Percentiles rank a stretch among this genome's conserved stretches.
Conservation (phyloP, 2,113 vertebrate genomes). For the Fregetta grallaria region DNA sequence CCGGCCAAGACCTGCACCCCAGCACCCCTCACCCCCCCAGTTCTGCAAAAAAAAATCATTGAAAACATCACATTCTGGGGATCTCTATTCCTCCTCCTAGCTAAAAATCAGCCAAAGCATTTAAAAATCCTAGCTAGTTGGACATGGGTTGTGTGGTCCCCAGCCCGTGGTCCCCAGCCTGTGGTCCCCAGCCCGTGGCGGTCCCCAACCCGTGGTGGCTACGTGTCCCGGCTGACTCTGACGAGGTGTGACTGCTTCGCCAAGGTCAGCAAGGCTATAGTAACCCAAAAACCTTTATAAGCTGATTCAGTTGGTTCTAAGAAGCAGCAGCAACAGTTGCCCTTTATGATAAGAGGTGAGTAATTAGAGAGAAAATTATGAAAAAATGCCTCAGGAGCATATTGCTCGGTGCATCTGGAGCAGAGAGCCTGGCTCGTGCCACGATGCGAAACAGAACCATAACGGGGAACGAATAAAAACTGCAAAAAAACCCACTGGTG, state of each 20-base stretch:
- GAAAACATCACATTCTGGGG: fast-evolving
- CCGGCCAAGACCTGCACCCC: neutral
- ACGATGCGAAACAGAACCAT: fast-evolving
- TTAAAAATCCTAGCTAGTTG: neutral
- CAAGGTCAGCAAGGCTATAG: neutral
- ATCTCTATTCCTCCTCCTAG: neutral
- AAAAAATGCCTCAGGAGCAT: neutral
- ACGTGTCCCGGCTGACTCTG: fast-evolving
- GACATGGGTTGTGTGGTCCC: fast-evolving
- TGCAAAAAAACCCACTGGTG: neutral
- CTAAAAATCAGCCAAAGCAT: fast-evolving
- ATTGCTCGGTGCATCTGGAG: fast-evolving
- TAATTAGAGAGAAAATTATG: neutral
- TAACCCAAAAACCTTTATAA: neutral
- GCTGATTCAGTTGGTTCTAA: neutral
- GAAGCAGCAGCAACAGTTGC: neutral
- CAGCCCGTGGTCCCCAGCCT: neutral
- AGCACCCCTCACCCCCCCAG: neutral
- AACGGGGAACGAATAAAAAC: fast-evolving
- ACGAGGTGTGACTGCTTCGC: neutral
- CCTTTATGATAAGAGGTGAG: neutral
- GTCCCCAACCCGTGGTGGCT: neutral
- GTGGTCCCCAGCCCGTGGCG: no score
- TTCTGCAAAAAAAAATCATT: neutral
- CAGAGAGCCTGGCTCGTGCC: neutral